Conservation (phyloP, 2,888 invertebrate genomes). For the Serripes groenlandicus region DNA sequence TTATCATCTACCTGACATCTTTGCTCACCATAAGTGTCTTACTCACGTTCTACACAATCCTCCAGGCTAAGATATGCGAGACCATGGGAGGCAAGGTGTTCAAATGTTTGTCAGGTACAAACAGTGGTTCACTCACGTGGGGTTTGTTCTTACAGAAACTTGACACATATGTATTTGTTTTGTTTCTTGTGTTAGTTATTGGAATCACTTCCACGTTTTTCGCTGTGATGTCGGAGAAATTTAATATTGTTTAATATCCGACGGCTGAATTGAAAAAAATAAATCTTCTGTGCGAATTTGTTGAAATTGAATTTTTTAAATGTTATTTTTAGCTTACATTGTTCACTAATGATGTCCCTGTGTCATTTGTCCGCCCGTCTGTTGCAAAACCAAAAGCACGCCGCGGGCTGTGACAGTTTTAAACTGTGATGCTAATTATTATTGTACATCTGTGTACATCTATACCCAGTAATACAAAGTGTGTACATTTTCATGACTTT, state of each 20-base stretch:
- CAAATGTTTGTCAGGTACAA: not conserved
- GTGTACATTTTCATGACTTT: too few relatives aligned
- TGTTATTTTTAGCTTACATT: too few relatives aligned
- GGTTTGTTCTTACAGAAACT: not conserved
- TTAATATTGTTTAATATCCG: conserved; percentile 4
- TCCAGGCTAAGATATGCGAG: conserved; percentile 24
- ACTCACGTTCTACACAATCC: conserved; percentile 26
- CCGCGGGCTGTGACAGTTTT: too few relatives aligned
- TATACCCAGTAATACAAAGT: too few relatives aligned
- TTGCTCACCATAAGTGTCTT: conserved; percentile 32
- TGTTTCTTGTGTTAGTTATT: conserved; percentile 4
- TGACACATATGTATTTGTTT: conserved; percentile 1
- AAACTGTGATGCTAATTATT: too few relatives aligned
- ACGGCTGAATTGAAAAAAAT: too few relatives aligned
- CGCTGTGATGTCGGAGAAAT: not conserved
- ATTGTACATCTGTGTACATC: too few relatives aligned
- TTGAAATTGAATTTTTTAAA: too few relatives aligned
- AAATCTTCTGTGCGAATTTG: too few relatives aligned
- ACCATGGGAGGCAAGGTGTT: not conserved
- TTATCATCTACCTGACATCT: conserved; percentile 32
- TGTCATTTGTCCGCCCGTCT: too few relatives aligned
- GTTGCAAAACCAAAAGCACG: too few relatives aligned
- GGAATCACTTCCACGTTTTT: not conserved
- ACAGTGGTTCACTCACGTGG: not conserved
- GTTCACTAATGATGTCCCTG: too few relatives aligned